These are phyloP conservation scores for Fringilla coelebs DNA, from an alignment of 2,797 vertebrate species.

Conservation along the genomic window DNA sequence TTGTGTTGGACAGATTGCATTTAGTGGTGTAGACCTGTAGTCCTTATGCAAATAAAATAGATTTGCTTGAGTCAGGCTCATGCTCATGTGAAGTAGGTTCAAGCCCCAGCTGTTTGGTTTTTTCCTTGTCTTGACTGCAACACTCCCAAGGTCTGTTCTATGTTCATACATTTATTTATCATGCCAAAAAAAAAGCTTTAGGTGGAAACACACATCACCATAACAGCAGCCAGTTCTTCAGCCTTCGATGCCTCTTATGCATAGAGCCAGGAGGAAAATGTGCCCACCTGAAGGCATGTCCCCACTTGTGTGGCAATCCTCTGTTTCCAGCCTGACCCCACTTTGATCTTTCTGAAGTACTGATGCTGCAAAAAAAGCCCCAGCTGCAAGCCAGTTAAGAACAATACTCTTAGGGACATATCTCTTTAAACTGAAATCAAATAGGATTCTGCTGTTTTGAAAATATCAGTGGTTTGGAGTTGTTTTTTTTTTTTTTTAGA, in stretches of 20 bases:
- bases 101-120: not conserved
- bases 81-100: not conserved
- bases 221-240: not conserved
- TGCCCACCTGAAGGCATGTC: not conserved
- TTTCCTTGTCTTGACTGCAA: not conserved
- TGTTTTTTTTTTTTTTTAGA: not conserved
- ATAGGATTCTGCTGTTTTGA: not conserved
- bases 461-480: not conserved
- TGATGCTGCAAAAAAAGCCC: not conserved
- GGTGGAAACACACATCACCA: not conserved
- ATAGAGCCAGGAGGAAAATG: not conserved
- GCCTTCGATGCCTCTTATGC: not conserved
- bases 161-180: not conserved
- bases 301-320: not conserved
- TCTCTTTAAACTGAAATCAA: conserved; percentile 7
- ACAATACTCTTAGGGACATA: not conserved
- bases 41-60: not conserved
- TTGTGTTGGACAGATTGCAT: not conserved
- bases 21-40: not conserved
- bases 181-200: not conserved
- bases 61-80: not conserved
- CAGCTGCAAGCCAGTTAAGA: not conserved
- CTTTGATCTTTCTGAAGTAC: not conserved
- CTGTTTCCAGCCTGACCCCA: not conserved
- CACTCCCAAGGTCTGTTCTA: not conserved